These are phyloP conservation scores for Ecliptopera silaceata DNA, from an alignment of 2,888 invertebrate species.

Conservation along the genomic window DNA sequence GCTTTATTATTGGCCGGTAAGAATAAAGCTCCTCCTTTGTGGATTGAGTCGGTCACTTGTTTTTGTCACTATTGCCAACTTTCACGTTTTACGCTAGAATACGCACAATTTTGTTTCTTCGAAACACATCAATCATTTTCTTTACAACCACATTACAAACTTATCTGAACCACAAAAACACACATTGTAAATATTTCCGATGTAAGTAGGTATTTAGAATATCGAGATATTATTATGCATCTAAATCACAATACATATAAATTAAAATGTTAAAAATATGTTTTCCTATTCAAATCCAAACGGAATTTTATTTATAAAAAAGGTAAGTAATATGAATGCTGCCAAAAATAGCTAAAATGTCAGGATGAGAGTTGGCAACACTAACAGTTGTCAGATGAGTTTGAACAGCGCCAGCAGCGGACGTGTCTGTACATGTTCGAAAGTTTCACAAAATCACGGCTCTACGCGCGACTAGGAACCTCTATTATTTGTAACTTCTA, in stretches of 20 bases:
- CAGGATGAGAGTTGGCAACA: slow-evolving; percentile 13
- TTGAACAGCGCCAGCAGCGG: slow-evolving; percentile 45
- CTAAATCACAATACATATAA: background rate
- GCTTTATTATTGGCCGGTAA: slow-evolving; percentile 46
- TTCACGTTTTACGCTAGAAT: background rate
- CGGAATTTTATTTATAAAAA: background rate
- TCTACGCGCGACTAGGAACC: background rate
- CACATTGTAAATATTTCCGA: background rate
- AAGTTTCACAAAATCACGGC: slow-evolving; percentile 59
- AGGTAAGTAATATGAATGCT: too few relatives aligned
- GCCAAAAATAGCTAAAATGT: background rate
- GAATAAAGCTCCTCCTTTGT: slow-evolving; percentile 51
- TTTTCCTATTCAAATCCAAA: too few relatives aligned
- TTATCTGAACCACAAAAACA: background rate
- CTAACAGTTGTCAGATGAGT: slow-evolving; percentile 54
- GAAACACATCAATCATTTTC: too few relatives aligned
- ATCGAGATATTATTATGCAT: background rate
- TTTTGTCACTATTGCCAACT: slow-evolving; percentile 50
- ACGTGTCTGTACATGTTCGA: slow-evolving; percentile 46
- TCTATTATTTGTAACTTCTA: background rate
- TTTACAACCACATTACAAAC: background rate
- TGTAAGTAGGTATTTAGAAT: too few relatives aligned
- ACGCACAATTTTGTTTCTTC: background rate
- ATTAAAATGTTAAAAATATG: too few relatives aligned
- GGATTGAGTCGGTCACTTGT: slow-evolving; percentile 58